Base-by-base conservation (phyloP, 2,797 vertebrate species). In the Miichthys miiuy region DNA sequence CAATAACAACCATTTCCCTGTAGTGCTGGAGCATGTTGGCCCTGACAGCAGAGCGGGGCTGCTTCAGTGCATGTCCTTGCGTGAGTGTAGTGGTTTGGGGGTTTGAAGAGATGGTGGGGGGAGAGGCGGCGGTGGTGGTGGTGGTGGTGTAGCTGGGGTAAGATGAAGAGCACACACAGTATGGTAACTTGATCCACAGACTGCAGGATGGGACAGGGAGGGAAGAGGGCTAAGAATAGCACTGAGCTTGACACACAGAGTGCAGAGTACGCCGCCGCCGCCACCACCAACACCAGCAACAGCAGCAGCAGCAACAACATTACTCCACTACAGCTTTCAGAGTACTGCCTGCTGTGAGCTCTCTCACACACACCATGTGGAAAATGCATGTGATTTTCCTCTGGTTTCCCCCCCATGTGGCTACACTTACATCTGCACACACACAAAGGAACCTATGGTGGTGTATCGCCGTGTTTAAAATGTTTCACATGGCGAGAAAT, bases 161-260 rank as follows among this genome's bases (percentile, higher is more conserved):
- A 38, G 87, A 81, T 77, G 82, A 64, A 79, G 67, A 82, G 81
- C 89, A 65, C 87, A 78, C 80, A 71, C 84, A 87, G 85, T 83
- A 85, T 61, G 14, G 92, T 92, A 93, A 94, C 92, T 86, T 80
- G 93, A 95, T 91, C 90, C 87, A 88, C 82, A 77, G 82, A 92
- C 89, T 93, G 93, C 93, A 93, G 89, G 81, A 91, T 77, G 87
- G 91, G 90, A 89, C 82, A 73, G 79, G 83, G 91, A 89, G 87
- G 85, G 82, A 89, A 82, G 73, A 54, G 55, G 13, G 81, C 91
- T 93, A 93, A 94, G 89, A 94, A 94, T 94, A 95, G 92, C 86
- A 72, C 25, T 5, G 74, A 84, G 87, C 63, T 87, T 83, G 89
- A 93, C 86, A 91, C 82, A 86, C 81, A 73, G 86, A 56, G 83